Evolutionary conservation across 2,797 vertebrate species (phyloP), one percentile per base, ranked within the genome.

Genomic region (Hoplostethus mediterraneus): DNA sequence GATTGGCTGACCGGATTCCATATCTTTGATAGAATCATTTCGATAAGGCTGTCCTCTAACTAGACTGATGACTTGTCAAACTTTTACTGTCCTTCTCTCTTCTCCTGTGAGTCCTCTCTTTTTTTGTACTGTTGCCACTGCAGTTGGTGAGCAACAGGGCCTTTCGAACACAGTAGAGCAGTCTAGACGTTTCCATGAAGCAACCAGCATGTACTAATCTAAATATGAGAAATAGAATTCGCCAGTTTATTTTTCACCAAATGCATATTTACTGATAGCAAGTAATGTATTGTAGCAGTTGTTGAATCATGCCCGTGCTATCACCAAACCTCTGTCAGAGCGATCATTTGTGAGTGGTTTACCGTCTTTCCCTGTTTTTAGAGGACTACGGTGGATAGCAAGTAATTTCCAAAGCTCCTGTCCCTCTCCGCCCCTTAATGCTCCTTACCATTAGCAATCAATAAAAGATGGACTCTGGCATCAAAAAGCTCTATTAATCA

Each of bases 11-110:
- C 47, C 0, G 13, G 60, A 64, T 71, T 84, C 56, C 74, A 71
- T 73, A 82, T 85, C 72, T 87, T n/a, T 49, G 71, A 87, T 78
- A 33, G 36, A 51, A 82, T 77, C 38, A 3, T 76, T 84, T 60
- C 0, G 59, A 87, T 87, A 56, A 85, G 16, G 64, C 59, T 17
- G 58, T 63, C 70, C 58, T 69, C 65, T 53, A 80, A 74, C 60
- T 71, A 56, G 6, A 64, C 6, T 61, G 52, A 54, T 33, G 53
- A 83, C 51, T 77, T 73, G 47, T 60, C 53, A 73, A 86, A 77
- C 57, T 76, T 69, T 62, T 31, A 30, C 61, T 42, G 1, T 62
- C 38, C 51, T 52, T 6, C 10, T 49, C 9, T 31, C 12, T 57
- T 54, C 17, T 13, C 8, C 28, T 30, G 10, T 12, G 21, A 28